phyloP scores from a whole-genome alignment of 2,113 vertebrate genomes.

The Blennius ocellaris region DNA sequence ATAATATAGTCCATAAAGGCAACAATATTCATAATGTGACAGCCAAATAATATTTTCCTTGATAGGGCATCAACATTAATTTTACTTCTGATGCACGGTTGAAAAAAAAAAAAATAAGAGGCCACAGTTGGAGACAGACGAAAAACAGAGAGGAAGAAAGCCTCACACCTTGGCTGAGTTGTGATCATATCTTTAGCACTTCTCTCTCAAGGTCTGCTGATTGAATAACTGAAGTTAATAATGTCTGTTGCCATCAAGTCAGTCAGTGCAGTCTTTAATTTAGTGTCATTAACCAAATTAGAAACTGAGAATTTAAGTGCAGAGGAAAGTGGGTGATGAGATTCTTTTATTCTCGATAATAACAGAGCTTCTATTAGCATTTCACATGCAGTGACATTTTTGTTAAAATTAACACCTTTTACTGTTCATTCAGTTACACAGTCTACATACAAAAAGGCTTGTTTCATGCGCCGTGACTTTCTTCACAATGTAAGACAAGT shows the following conservation, averaged over 20 bases:
- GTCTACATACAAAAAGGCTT: background rate
- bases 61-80: constrained; percentile 69
- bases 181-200: constrained; percentile 79
- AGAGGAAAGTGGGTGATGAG: constrained; percentile 34
- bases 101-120: constrained; percentile 13
- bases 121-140: background rate
- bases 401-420: constrained; percentile 30
- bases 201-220: constrained; percentile 47
- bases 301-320: constrained; percentile 49
- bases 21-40: constrained; percentile 73
- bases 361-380: constrained; percentile 15
- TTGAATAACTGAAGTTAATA: constrained; percentile 62
- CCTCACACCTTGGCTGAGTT: constrained; percentile 18
- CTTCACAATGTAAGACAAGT: constrained; percentile 13
- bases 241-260: constrained; percentile 62
- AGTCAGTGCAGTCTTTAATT: constrained; percentile 45
- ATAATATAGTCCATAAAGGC: constrained; percentile 77
- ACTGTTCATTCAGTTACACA: constrained; percentile 2
- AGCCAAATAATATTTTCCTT: constrained; percentile 72
- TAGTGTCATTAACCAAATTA: constrained; percentile 68
- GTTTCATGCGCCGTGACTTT: constrained; percentile 1
- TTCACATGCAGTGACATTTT: constrained; percentile 20
- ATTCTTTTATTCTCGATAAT: constrained; percentile 43
- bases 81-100: constrained; percentile 48
- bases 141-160: constrained; percentile 15